A percentile compares a stretch with the other conserved stretches of the same genome.
These are phyloP conservation scores for Poeciliopsis turrubarensis DNA, from an alignment of 2,113 vertebrate genomes.

Conservation along the genomic window DNA sequence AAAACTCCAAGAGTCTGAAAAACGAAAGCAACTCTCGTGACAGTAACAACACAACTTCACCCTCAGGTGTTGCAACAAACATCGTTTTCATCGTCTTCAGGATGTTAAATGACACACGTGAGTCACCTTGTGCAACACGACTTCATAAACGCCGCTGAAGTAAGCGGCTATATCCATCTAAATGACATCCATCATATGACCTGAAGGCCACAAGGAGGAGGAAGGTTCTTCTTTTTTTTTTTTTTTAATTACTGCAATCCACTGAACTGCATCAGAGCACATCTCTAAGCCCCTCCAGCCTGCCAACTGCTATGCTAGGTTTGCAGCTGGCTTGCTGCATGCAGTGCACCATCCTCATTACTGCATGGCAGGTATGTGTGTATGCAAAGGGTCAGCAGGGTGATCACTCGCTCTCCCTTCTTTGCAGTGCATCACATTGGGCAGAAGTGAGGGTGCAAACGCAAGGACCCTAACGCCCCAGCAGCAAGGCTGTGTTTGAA, in stretches of 20 bases:
- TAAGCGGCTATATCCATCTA: constrained; percentile 41
- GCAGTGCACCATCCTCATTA: constrained; percentile 39
- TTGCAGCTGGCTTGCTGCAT: constrained; percentile 49
- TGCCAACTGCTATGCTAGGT: constrained; percentile 50
- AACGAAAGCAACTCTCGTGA: not conserved
- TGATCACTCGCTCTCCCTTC: not conserved
- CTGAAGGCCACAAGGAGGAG: constrained; percentile 30
- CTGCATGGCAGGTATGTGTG: constrained; percentile 34
- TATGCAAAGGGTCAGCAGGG: constrained; percentile 38
- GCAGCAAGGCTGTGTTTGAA: constrained; percentile 2
- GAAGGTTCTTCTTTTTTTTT: constrained; percentile 9
- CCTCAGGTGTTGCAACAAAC: not conserved
- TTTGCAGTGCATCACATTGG: constrained; percentile 13
- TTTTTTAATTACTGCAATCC: constrained; percentile 50
- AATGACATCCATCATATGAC: constrained; percentile 41
- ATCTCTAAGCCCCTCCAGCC: constrained; percentile 25
- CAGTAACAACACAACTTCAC: not conserved
- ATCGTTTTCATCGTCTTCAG: not conserved
- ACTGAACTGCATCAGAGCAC: constrained; percentile 35
- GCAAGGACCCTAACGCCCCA: not conserved
- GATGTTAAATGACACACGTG: not conserved
- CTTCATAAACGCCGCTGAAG: constrained; percentile 18
- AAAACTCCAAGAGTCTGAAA: not conserved
- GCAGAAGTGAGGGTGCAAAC: not conserved
- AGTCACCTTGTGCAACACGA: constrained; percentile 4